Percentiles rank a stretch among this genome's conserved stretches.
These are phyloP conservation scores for Hydractinia echinata DNA, from an alignment of 30 jellyfish, hydroid and myxozoan species.

Conservation along the genomic window DNA sequence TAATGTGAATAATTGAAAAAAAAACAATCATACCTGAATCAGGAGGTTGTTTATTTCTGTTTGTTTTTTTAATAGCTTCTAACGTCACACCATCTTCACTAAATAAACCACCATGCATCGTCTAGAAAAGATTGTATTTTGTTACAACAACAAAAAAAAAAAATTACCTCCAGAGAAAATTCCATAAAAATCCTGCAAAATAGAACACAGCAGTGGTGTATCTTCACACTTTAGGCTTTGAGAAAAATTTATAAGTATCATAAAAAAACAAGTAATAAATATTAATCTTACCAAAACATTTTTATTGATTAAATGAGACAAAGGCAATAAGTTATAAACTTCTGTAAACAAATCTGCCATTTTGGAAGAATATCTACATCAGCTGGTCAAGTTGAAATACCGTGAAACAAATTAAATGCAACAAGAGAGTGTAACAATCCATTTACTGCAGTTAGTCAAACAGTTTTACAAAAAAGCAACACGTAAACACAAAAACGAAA, in stretches of 20 bases:
- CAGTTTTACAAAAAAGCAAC: neutral
- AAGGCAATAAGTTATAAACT: slow-evolving; percentile 86
- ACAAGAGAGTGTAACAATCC: neutral
- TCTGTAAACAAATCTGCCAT: slow-evolving; percentile 95
- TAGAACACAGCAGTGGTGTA: neutral
- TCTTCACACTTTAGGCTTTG: neutral
- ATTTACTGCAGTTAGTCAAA: neutral
- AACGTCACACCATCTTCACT: slow-evolving; percentile 77
- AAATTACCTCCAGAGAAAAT: too few species aligned
- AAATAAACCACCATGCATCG: slow-evolving; percentile 97
- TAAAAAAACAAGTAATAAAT: neutral
- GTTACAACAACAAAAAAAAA: neutral
- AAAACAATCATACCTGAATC: slow-evolving; percentile 69
- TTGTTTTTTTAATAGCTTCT: slow-evolving; percentile 67
- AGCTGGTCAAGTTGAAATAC: too few species aligned
- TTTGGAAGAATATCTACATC: slow-evolving; percentile 59
- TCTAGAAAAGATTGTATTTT: slow-evolving; percentile 39
- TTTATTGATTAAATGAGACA: slow-evolving; percentile 75
- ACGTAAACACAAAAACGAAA: neutral
- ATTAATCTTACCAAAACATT: slow-evolving; percentile 72
- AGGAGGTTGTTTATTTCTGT: slow-evolving; percentile 89
- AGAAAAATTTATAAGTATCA: neutral
- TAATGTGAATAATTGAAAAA: neutral
- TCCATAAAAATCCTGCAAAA: too few species aligned
- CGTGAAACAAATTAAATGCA: too few species aligned